Conservation (phyloP, 2,797 vertebrate genomes). For the Sebastes diploproa region DNA sequence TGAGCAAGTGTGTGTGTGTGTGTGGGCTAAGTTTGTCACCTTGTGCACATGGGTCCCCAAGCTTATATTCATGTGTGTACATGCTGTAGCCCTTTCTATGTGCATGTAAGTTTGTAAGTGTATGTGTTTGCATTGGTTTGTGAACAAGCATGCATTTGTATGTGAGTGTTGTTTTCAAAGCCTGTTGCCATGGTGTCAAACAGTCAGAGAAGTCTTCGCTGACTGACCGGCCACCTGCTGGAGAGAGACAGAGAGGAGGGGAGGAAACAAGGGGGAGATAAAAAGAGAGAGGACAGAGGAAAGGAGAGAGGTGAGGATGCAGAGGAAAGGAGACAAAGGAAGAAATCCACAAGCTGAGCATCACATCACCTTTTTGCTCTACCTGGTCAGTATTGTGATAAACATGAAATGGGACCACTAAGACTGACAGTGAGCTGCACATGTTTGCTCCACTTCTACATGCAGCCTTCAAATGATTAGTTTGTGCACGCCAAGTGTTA, state of each 20-base stretch:
- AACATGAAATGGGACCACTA: neutral
- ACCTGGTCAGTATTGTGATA: neutral
- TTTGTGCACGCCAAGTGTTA: neutral
- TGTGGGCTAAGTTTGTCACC: conserved; percentile 7
- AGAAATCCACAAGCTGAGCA: neutral
- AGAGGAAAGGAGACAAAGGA: neutral
- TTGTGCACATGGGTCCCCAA: neutral
- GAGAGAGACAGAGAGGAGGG: conserved; percentile 17
- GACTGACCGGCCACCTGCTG: conserved; percentile 67
- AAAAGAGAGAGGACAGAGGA: neutral
- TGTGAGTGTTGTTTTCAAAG: conserved; percentile 43
- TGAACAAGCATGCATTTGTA: conserved; percentile 8
- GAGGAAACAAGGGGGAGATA: neutral
- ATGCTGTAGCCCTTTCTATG: neutral
- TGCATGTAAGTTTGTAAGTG: neutral
- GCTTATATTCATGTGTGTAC: neutral
- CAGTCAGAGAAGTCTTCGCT: conserved; percentile 56
- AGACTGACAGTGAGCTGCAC: neutral
- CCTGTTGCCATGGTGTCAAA: conserved; percentile 71
- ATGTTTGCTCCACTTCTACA: neutral
- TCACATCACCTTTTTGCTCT: neutral
- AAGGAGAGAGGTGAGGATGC: neutral
- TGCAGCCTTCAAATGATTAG: neutral
- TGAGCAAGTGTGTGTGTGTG: neutral
- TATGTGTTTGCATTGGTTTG: neutral